Base-by-base conservation (phyloP, 1,140 invertebrate species). In the Bombus turneri region DNA sequence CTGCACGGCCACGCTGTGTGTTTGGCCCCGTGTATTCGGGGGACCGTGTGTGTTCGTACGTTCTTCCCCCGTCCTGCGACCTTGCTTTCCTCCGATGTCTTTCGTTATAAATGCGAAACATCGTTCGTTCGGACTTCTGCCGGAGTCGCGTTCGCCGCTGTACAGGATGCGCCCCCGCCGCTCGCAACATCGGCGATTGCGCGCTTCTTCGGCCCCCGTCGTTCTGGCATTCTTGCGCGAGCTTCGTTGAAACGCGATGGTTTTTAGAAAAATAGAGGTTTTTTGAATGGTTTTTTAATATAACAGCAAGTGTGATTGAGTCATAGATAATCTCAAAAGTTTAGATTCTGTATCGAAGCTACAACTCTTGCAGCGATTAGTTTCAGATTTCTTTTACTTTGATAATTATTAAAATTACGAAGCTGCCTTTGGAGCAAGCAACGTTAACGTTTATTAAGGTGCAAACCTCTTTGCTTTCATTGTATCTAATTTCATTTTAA, bases 21-120 rank as follows among this genome's bases (percentile, higher is more conserved):
- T 39, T 31, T 28, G n/a, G 37, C 18, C 81, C 68, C 69, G 81
- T 83, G 81, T 73, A 34, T 88, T 82, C 71, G 78, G 72, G 62
- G 53, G 59, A 66, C n/a, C 64, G 31, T 31, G 37, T 78, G 57
- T 41, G 75, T 47, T n/a, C 18, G 64, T 66, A 31, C 64, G 15
- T 66, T 15, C 68, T 18, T 31, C 83, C 53, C 12, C 25, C 15
- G n/a, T 10, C 8, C 74, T 62, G 53, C 75, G 66, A 72, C 82
- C 82, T 84, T 71, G 82, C 82, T 57, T 57, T 12, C 39, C 64
- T 9, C 28, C 41, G 37, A 73, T 41, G 66, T 85, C 83, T 72
- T 62, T 72, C 37, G 76, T 80, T 80, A 80, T 47, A 85, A 85
- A 85, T 80, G 76, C 83, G 76, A 80, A 64, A 80, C 83, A 80